These are phyloP conservation scores for Phyllotreta striolata DNA, from an alignment of 2,888 invertebrate species.

Conservation along the genomic window DNA sequence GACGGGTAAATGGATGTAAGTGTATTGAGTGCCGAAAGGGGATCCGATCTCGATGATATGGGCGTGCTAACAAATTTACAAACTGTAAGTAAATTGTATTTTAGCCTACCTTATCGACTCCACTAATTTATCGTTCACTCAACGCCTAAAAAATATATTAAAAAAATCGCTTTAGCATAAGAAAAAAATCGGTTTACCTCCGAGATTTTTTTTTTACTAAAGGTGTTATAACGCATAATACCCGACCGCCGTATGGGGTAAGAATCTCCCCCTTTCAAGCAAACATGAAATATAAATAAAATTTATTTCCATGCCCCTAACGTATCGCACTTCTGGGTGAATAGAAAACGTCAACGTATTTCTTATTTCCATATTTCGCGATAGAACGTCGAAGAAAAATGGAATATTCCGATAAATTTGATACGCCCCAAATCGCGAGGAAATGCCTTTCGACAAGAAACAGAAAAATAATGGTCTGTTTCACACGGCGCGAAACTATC, in stretches of 20 bases:
- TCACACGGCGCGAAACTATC: neutral
- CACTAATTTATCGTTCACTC: too few species aligned
- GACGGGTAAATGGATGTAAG: slow-evolving; percentile 17
- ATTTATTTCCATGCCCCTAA: slow-evolving; percentile 12
- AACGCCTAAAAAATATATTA: too few species aligned
- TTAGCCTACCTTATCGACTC: neutral
- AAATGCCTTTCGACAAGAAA: slow-evolving; percentile 12
- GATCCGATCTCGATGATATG: neutral
- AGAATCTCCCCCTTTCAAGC: neutral
- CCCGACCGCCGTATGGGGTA: neutral
- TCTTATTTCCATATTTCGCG: slow-evolving; percentile 17
- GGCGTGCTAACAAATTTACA: slow-evolving; percentile 1
- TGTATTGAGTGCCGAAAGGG: slow-evolving; percentile 9
- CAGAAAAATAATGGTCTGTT: neutral
- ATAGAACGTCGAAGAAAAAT: slow-evolving; percentile 1
- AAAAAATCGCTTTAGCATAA: too few species aligned
- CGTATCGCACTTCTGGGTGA: slow-evolving; percentile 13
- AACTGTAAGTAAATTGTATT: neutral
- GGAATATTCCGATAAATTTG: slow-evolving; percentile 16
- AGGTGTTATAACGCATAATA: neutral
- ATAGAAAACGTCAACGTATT: slow-evolving; percentile 15
- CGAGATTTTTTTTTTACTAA: neutral
- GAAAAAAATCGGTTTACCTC: too few species aligned
- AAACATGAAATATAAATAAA: slow-evolving; percentile 12
- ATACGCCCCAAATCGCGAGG: slow-evolving; percentile 12